Evolutionary conservation across 2,113 vertebrate genomes (phyloP), one percentile per base, ranked within the genome.

Genomic region (Helogale parvula): DNA sequence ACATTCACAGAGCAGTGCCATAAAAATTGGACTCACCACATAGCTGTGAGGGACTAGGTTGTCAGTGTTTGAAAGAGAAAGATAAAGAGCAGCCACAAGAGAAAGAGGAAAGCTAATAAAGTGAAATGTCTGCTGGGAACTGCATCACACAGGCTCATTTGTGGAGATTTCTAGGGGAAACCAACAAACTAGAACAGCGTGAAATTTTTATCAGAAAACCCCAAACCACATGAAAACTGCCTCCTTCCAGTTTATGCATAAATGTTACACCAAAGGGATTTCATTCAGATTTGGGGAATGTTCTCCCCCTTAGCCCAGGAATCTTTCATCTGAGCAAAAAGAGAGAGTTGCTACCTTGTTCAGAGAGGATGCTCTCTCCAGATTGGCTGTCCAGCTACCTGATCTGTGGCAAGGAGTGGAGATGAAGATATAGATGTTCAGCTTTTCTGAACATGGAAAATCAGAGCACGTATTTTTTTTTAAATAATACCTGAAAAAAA

Each of bases 141-240:
- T 84, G 47, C 41, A 76, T 94, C 69, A 79, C 65, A 80, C 16
- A 52, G 65, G 14, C 54, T 95, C 66, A 85, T 93, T 93, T 90
- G 19, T 84, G 81, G 95, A 52, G 41, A 83, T 57, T 92, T 76
- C 80, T 87, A 57, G 76, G 69, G 91, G 35, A 97, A 74, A 81
- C 12, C 8, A 69, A 79, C 47, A 84, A 80, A 45, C 21, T 74
- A 38, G 11, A 87, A 41, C 50, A 45, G 31, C 35, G 38, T 94
- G 88, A 80, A 57, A 77, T 90, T 93, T 96, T 94, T 76, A 93
- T 88, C 77, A 85, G 80, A 88, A 94, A 95, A 38, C 23, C 38
- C 38, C 63, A 91, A 83, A 54, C 27, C 21, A 80, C 69, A 83
- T 69, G 50, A 79, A 94, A 80, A 85, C 50, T 54, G 47, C 65